Evolutionary conservation across 2,113 vertebrate genomes (phyloP).

Genomic region (Siniperca knerii): DNA sequence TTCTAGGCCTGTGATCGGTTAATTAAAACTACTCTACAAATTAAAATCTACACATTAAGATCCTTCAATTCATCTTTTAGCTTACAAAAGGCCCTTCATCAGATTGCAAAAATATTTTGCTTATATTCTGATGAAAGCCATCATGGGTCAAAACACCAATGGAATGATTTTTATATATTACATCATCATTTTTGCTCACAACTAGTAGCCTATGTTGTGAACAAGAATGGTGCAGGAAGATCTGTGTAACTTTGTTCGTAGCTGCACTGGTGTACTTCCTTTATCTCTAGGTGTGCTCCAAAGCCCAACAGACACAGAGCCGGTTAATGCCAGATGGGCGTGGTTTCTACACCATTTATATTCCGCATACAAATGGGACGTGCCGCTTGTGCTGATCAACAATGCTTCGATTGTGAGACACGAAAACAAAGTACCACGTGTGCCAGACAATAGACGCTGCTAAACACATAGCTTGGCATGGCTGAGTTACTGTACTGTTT

Average conservation of each 20-base stretch:
- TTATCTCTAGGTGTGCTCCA: not conserved
- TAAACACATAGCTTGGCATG: not conserved
- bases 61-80: not conserved
- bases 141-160: too few species aligned
- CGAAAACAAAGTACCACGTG: conserved; percentile 10
- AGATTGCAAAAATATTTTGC: too few species aligned
- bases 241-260: not conserved
- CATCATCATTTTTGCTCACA: too few species aligned
- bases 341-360: not conserved
- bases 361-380: not conserved
- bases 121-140: too few species aligned
- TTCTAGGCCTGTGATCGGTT: not conserved
- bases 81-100: not conserved
- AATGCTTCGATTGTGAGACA: not conserved
- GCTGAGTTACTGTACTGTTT: not conserved
- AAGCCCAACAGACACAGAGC: not conserved
- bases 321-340: not conserved
- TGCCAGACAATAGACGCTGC: not conserved
- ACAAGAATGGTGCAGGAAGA: not conserved
- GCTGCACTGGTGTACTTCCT: not conserved
- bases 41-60: not conserved
- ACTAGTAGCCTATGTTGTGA: not conserved
- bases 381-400: not conserved
- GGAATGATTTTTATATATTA: too few species aligned
- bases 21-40: not conserved